phyloP scores from a whole-genome alignment of 2,113 vertebrate genomes.

The Hemichromis elongatus region DNA sequence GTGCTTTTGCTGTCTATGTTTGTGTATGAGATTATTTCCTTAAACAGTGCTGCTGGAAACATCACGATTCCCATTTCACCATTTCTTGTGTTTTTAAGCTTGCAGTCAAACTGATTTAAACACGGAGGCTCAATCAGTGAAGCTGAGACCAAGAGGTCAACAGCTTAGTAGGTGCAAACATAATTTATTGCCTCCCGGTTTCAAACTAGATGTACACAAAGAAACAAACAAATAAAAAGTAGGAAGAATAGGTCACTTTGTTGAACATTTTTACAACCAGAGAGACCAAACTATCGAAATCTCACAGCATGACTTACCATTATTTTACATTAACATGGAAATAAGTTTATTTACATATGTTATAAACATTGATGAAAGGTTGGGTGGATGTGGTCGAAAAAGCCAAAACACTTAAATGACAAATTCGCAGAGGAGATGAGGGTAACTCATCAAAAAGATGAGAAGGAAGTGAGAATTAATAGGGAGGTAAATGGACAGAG shows the following conservation, averaged over 20 bases:
- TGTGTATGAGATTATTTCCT: neutral
- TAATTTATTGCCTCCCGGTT: constrained; percentile 20
- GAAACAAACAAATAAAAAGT: neutral
- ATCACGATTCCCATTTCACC: neutral
- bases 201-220: neutral
- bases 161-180: constrained; percentile 22
- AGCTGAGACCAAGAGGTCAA: constrained; percentile 12
- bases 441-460: neutral
- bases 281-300: neutral
- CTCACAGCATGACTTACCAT: neutral
- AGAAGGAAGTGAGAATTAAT: neutral
- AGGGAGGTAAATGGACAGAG: neutral
- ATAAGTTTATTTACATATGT: neutral
- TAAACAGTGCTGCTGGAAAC: neutral
- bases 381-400: neutral
- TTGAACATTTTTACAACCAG: too few species aligned
- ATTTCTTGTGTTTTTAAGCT: neutral
- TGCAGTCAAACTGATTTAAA: neutral
- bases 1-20: neutral
- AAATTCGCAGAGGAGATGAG: neutral
- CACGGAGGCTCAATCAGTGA: neutral
- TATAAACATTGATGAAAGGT: neutral
- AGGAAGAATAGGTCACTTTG: neutral
- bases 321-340: neutral
- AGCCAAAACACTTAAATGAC: neutral